Conservation (phyloP, 2,113 vertebrate species). For the Chelonoidis abingdonii region DNA sequence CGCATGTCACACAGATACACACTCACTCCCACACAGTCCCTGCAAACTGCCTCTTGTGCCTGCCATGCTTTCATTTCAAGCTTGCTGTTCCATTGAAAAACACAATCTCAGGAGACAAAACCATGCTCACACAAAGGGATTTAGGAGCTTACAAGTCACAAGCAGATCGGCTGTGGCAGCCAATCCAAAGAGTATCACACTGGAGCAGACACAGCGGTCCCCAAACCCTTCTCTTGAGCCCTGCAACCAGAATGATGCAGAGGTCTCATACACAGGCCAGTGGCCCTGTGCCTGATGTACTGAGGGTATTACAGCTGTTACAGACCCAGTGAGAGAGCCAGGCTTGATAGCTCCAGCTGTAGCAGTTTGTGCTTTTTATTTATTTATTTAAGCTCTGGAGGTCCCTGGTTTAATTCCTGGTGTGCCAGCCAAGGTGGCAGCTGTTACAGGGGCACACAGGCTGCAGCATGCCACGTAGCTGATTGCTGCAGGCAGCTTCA, state of each 20-base stretch:
- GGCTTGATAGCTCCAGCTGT: not conserved
- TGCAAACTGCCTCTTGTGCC: not conserved
- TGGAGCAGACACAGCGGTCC: not conserved
- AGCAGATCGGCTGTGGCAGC: not conserved
- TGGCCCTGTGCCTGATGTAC: not conserved
- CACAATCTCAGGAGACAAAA: not conserved
- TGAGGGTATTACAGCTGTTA: not conserved
- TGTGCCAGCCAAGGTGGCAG: not conserved
- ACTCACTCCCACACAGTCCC: not conserved
- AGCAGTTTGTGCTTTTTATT: not conserved
- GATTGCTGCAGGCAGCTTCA: not conserved
- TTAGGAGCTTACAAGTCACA: not conserved
- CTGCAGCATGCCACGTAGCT: not conserved
- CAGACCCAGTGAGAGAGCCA: not conserved
- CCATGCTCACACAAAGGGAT: not conserved
- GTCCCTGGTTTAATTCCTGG: not conserved
- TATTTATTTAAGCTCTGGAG: not conserved
- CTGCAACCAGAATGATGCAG: not conserved
- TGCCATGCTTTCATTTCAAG: not conserved
- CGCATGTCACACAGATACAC: not conserved
- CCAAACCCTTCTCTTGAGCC: not conserved
- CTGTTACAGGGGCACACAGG: not conserved
- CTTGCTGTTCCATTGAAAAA: not conserved
- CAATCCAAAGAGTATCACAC: not conserved
- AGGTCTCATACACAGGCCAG: not conserved